Base-by-base conservation (phyloP, 2,797 vertebrate genomes). In the Ficedula albicollis region DNA sequence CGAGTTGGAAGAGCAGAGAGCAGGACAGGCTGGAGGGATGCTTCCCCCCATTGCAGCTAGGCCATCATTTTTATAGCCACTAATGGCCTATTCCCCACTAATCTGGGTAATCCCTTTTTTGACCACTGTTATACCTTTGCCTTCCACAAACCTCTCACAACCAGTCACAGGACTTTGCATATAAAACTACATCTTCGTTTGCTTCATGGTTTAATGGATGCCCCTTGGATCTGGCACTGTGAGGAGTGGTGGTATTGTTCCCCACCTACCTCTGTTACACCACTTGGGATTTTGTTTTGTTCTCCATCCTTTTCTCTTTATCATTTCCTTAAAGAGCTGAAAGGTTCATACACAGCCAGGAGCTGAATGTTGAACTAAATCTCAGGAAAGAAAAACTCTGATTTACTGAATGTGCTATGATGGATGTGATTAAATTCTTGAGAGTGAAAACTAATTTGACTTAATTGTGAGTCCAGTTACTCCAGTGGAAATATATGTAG, bases 361-460 rank as follows among this genome's bases (percentile, higher is more conserved):
- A 90, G 67, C 48, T 87, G 15, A 94, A 95, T 66, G 89, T 78
- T 67, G 49, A 89, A 86, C 43, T 66, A 88, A 76, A 79, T 84
- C 59, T 90, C 70, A 95, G 84, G 87, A 70, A 95, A 93, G 85
- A 90, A 95, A 90, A 95, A 38, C 27, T 69, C 63, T 82, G 67
- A 94, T 96, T 95, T 96, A 97, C 91, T 94, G 90, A 97, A 95
- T 85, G 58, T 90, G 51, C 84, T 94, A 76, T 32, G 86, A 92
- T 81, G 95, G 83, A 94, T 84, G 84, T 96, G 90, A 97, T 78
- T 95, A 92, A 97, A 95, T 97, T 97, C 83, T 97, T 97, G 96
- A 96, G 95, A 87, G 18, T 84, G 51, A 95, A 96, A 94, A 77
- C 68, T 96, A 96, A 94, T 97, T 97, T 62, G 88, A 94, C 90